These are phyloP conservation scores for Conus betulinus DNA, from an alignment of 1,140 invertebrate species.

Conservation along the genomic window DNA sequence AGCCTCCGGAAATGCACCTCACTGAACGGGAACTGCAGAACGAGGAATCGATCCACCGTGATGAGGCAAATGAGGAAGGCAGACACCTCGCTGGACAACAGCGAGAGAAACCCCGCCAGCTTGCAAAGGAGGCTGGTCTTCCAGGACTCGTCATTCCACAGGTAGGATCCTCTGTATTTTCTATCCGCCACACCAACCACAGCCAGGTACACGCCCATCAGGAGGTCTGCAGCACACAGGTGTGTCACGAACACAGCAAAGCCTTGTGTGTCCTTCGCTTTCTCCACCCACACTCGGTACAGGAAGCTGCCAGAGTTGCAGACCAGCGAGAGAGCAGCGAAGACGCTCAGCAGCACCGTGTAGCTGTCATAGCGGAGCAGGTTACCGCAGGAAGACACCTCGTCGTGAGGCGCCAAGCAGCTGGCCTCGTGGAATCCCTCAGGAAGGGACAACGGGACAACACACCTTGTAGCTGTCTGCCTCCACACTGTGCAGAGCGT, in stretches of 20 bases:
- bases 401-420: background rate
- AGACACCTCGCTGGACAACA: slow-evolving; percentile 59
- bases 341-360: slow-evolving; percentile 45
- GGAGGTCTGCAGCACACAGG: slow-evolving; percentile 62
- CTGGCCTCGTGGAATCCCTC: too few relatives aligned
- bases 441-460: slow-evolving; percentile 32
- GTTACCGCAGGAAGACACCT: slow-evolving; percentile 54
- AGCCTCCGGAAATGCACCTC: background rate
- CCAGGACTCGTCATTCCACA: slow-evolving; percentile 56
- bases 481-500: slow-evolving; percentile 35
- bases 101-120: slow-evolving; percentile 59
- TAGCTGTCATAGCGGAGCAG: slow-evolving; percentile 42
- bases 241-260: slow-evolving; percentile 58
- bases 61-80: slow-evolving; percentile 60
- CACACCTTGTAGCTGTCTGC: slow-evolving; percentile 48
- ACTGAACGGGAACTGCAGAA: slow-evolving; percentile 35
- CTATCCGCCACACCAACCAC: slow-evolving; percentile 61
- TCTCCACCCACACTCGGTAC: slow-evolving; percentile 32
- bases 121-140: slow-evolving; percentile 54
- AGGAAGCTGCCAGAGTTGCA: slow-evolving; percentile 53
- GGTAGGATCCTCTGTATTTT: slow-evolving; percentile 55
- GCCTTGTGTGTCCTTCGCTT: slow-evolving; percentile 34
- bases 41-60: slow-evolving; percentile 59
- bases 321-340: slow-evolving; percentile 41
- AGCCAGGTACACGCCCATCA: slow-evolving; percentile 67